Conservation (phyloP, 2,888 invertebrate genomes). For the Alloscopus bannaensis region DNA sequence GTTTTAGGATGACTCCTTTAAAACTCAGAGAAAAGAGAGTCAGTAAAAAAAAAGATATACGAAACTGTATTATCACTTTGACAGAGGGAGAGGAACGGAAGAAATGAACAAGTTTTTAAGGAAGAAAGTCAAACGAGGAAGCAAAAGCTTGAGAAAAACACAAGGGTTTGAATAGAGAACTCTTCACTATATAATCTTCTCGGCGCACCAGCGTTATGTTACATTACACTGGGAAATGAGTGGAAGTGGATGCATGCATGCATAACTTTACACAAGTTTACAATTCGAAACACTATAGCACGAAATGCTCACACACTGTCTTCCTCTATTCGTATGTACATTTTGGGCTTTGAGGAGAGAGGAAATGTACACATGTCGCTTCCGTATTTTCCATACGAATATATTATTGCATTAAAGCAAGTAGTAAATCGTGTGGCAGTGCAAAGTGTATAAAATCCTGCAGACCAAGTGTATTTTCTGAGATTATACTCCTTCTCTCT, state of each 20-base stretch:
- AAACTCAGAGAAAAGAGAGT: neutral
- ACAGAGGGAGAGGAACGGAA: slow-evolving; percentile 42
- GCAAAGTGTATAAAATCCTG: slow-evolving; percentile 31
- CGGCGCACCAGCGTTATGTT: no score
- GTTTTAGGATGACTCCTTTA: neutral
- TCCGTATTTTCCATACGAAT: slow-evolving; percentile 28
- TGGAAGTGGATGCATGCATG: no score
- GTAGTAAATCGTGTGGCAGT: slow-evolving; percentile 24
- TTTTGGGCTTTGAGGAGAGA: no score
- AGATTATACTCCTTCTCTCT: neutral
- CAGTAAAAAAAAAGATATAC: neutral
- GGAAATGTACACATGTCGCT: slow-evolving; percentile 54
- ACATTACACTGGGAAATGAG: no score
- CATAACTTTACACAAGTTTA: no score
- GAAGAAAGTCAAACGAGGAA: no score
- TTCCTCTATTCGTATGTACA: no score
- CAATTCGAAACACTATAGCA: no score
- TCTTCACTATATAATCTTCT: no score
- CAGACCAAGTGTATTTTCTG: neutral
- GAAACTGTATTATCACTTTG: slow-evolving; percentile 43
- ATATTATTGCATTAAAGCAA: slow-evolving; percentile 61
- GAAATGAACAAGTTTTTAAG: slow-evolving; percentile 55
- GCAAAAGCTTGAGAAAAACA: no score
- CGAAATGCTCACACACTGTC: no score
- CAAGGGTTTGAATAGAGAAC: no score